These are phyloP conservation scores for Spodoptera frugiperda DNA, from an alignment of 1,140 invertebrate genomes.

Conservation along the genomic window DNA sequence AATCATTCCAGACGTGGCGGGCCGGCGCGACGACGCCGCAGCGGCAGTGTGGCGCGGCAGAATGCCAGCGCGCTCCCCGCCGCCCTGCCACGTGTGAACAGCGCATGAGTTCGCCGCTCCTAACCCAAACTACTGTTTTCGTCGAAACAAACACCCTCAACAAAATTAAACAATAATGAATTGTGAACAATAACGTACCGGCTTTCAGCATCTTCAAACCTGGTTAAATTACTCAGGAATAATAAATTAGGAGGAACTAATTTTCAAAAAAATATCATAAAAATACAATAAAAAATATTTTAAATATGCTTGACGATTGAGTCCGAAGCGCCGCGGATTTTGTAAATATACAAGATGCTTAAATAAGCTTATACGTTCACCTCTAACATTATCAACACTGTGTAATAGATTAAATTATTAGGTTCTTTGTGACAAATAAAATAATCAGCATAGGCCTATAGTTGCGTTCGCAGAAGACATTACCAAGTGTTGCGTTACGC, in stretches of 20 bases:
- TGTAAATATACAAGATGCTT: conserved; percentile 76
- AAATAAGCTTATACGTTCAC: conserved; percentile 71
- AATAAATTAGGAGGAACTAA: conserved; percentile 55
- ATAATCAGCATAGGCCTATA: conserved; percentile 69
- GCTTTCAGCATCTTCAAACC: conserved; percentile 60
- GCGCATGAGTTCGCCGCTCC: conserved; percentile 35
- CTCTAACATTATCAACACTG: conserved; percentile 73
- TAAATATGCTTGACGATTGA: conserved; percentile 69
- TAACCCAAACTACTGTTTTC: conserved; percentile 16
- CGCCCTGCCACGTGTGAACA: conserved; percentile 76
- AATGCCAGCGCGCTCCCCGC: conserved; percentile 73
- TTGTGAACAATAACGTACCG: conserved; percentile 58
- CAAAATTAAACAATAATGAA: not conserved
- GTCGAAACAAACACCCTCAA: not conserved
- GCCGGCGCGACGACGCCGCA: conserved; percentile 58
- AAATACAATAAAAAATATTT: conserved; percentile 54
- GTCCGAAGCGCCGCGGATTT: conserved; percentile 59
- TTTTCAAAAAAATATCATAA: conserved; percentile 51
- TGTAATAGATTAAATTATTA: conserved; percentile 60
- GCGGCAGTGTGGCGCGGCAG: conserved; percentile 72
- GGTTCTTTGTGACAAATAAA: conserved; percentile 62
- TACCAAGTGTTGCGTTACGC: conserved; percentile 49
- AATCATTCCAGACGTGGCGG: conserved; percentile 71
- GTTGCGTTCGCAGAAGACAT: conserved; percentile 53
- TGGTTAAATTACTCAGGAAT: conserved; percentile 56